phyloP scores from a whole-genome alignment of 1,140 invertebrate species.

The Laupala kohalensis region DNA sequence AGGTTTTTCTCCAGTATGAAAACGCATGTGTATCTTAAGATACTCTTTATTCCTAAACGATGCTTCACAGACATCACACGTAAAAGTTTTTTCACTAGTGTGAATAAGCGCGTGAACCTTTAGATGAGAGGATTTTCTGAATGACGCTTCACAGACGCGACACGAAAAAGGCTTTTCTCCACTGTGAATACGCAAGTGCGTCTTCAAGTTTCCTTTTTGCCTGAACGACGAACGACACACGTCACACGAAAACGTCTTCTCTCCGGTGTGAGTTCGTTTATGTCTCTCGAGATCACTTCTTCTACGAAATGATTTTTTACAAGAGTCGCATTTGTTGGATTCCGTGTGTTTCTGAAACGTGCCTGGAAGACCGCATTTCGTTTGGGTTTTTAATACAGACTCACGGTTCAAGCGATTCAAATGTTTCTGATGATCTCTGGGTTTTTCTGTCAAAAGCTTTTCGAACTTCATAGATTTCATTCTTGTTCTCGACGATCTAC shows the following conservation, averaged over 20 bases:
- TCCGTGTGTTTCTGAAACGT: too few species aligned
- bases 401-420: too few species aligned
- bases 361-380: too few species aligned
- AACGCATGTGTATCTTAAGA: too few species aligned
- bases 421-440: too few species aligned
- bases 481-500: too few species aligned
- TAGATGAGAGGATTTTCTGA: not conserved
- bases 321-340: not conserved
- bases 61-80: too few species aligned
- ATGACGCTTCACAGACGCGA: not conserved
- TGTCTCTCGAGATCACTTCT: not conserved
- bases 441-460: too few species aligned
- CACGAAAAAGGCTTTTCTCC: not conserved
- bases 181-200: not conserved
- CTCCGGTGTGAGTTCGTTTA: not conserved
- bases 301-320: not conserved
- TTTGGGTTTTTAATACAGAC: too few species aligned
- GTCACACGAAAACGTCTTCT: not conserved
- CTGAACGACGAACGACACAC: not conserved
- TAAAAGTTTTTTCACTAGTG: not conserved
- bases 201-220: not conserved
- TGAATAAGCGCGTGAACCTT: not conserved
- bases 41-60: too few species aligned
- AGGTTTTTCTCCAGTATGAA: too few species aligned
- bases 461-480: too few species aligned